A percentile compares a stretch with the other conserved stretches of the same genome.
Evolutionary conservation across 2,797 vertebrate genomes (phyloP).

Genomic region (Notoglanidium macrostoma): DNA sequence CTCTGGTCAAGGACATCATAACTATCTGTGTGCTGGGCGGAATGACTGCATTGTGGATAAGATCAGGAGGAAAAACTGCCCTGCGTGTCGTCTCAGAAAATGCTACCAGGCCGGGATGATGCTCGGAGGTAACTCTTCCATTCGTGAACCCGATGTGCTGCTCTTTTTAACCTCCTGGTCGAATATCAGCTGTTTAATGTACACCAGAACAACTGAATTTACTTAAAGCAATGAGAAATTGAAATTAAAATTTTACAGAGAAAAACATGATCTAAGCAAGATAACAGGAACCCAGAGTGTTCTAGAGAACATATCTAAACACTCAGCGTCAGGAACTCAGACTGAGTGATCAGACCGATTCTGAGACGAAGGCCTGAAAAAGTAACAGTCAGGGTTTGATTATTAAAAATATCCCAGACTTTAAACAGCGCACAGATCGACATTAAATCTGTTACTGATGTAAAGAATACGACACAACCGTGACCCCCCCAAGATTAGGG

Average conservation of each 20-base stretch:
- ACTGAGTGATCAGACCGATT: not conserved
- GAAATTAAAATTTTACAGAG: not conserved
- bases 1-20: conserved; percentile 87
- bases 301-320: not conserved
- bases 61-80: conserved; percentile 97
- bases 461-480: not conserved
- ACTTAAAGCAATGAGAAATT: not conserved
- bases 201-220: not conserved
- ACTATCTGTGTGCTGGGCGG: conserved; percentile 94
- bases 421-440: not conserved
- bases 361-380: not conserved
- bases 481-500: not conserved
- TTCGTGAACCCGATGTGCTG: not conserved
- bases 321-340: not conserved
- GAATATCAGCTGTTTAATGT: not conserved
- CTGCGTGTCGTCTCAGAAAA: conserved; percentile 93
- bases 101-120: conserved; percentile 98
- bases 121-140: conserved; percentile 85
- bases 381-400: not conserved
- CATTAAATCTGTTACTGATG: not conserved
- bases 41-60: conserved; percentile 99
- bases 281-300: not conserved
- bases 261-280: not conserved
- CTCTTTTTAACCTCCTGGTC: not conserved
- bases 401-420: not conserved